Evolutionary conservation across 1,140 invertebrate genomes (phyloP).

Genomic region (Euwallacea fornicatus): DNA sequence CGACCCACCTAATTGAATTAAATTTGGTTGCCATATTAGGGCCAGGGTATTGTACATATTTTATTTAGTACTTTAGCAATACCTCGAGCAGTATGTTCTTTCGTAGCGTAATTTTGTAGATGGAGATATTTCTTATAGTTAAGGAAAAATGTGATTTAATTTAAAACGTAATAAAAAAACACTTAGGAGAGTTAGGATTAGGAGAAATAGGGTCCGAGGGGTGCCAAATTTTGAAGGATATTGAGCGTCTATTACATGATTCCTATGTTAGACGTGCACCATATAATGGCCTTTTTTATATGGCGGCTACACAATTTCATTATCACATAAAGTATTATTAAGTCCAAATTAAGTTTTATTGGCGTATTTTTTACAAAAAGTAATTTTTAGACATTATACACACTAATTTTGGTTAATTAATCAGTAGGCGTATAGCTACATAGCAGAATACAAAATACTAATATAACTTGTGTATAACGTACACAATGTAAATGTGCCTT

Average conservation of each 20-base stretch:
- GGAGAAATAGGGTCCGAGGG: background rate
- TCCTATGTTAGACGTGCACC: too few relatives aligned
- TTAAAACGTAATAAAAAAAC: constrained; percentile 24
- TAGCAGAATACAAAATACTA: too few relatives aligned
- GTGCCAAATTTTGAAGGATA: too few relatives aligned
- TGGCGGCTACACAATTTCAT: too few relatives aligned
- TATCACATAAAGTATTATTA: too few relatives aligned
- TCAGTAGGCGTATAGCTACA: too few relatives aligned
- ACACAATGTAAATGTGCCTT: constrained; percentile 34
- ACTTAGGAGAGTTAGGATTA: background rate
- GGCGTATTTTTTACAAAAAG: too few relatives aligned
- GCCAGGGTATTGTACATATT: constrained; percentile 40
- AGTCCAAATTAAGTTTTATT: too few relatives aligned
- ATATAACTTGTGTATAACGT: constrained; percentile 12
- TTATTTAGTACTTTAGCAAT: constrained; percentile 36
- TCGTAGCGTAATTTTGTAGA: background rate
- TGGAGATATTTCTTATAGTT: constrained; percentile 2
- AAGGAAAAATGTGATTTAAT: constrained; percentile 33
- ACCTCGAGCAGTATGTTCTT: constrained; percentile 28
- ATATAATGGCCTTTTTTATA: too few relatives aligned
- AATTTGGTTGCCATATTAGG: constrained; percentile 22
- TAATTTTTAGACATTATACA: background rate
- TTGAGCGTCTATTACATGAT: too few relatives aligned
- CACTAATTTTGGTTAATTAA: too few relatives aligned
- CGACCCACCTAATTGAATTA: background rate